A percentile compares a stretch with the other conserved stretches of the same genome.
Conservation (phyloP, 2,888 invertebrate genomes). For the Gymnosoma rotundatum region DNA sequence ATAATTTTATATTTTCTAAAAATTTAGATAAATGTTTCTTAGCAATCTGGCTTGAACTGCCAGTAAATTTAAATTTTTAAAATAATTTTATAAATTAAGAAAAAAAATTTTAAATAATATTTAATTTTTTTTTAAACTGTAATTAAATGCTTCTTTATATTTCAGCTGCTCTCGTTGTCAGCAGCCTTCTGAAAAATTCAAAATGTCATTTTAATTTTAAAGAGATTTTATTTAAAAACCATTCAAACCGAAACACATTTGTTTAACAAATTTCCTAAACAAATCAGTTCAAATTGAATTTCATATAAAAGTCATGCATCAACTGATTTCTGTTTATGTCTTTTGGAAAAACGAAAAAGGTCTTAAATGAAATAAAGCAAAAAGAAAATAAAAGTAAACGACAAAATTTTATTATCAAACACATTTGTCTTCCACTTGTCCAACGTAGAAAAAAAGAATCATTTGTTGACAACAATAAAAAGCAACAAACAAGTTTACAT, state of each 20-base stretch:
- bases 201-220: neutral
- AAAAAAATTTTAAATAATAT: no score
- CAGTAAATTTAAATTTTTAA: no score
- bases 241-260: neutral
- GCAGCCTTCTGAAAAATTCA: no score
- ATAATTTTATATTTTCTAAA: no score
- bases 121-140: no score
- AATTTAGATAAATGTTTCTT: no score
- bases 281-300: slow-evolving; percentile 56
- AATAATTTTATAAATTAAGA: no score
- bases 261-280: slow-evolving; percentile 16
- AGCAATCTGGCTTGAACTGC: no score
- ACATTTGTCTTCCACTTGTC: slow-evolving; percentile 56
- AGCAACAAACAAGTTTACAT: slow-evolving; percentile 12
- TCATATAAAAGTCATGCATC: slow-evolving; percentile 46
- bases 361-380: slow-evolving; percentile 4
- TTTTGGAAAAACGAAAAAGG: neutral
- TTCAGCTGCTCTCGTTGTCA: no score
- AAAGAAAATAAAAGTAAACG: slow-evolving; percentile 36
- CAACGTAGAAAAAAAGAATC: slow-evolving; percentile 17
- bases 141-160: no score
- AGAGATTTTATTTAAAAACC: neutral
- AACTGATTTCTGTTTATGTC: slow-evolving; percentile 32
- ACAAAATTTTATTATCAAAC: slow-evolving; percentile 57
- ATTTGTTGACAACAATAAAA: slow-evolving; percentile 42